Percentiles rank a stretch among this genome's conserved stretches.
Conservation (phyloP, 2,113 vertebrate species). For the Nesospiza acunhae region DNA sequence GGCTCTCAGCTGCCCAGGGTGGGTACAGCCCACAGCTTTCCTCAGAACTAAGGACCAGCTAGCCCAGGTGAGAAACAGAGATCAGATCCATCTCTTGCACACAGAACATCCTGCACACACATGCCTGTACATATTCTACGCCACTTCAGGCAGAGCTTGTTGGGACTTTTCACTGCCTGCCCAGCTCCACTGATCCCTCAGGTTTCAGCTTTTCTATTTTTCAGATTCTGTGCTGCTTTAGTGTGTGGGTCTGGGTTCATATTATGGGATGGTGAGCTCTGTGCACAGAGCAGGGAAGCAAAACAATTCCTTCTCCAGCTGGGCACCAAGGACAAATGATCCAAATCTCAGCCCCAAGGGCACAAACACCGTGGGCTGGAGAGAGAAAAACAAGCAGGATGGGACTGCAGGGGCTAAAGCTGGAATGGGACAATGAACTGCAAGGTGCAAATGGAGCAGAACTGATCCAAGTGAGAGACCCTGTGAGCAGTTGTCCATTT, state of each 20-base stretch:
- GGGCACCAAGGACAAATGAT: background rate
- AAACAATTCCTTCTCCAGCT: background rate
- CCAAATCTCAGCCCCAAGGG: background rate
- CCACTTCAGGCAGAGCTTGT: background rate
- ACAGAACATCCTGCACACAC: background rate
- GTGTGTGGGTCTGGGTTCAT: background rate
- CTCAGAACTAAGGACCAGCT: background rate
- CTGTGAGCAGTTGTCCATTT: fast-evolving
- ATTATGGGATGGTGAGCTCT: background rate
- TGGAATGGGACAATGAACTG: background rate
- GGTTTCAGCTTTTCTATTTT: background rate
- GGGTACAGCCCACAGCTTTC: background rate
- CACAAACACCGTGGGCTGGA: too few species aligned
- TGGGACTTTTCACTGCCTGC: background rate
- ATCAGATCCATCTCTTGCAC: background rate
- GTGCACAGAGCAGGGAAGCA: background rate
- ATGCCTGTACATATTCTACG: fast-evolving
- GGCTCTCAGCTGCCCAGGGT: background rate
- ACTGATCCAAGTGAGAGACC: background rate
- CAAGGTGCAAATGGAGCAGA: background rate
- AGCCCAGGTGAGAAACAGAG: background rate
- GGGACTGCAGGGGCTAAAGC: too few species aligned
- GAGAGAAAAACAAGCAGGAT: too few species aligned
- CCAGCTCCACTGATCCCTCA: background rate
- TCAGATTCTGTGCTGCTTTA: background rate